These are phyloP conservation scores for Hyles euphorbiae DNA, from an alignment of 1,140 invertebrate species.

Conservation along the genomic window DNA sequence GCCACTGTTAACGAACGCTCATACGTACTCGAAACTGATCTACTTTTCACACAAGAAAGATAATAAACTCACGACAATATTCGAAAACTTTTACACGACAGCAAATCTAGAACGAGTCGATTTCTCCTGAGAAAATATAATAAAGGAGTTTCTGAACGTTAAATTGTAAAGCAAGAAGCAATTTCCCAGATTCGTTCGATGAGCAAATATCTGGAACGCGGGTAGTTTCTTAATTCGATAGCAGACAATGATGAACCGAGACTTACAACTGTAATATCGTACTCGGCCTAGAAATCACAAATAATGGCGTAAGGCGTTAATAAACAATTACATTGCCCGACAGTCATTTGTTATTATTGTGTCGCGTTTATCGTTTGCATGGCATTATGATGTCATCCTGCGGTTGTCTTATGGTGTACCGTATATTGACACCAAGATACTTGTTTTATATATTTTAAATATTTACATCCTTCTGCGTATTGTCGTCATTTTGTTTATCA, in stretches of 20 bases:
- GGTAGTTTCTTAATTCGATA: conserved; percentile 41
- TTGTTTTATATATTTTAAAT: no score
- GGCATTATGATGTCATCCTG: no score
- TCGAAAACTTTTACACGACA: conserved; percentile 10
- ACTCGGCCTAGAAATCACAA: conserved; percentile 27
- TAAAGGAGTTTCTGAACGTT: conserved; percentile 39
- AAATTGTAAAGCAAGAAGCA: conserved; percentile 31
- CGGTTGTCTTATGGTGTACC: no score
- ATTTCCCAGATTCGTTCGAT: conserved; percentile 55
- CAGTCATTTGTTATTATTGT: neutral
- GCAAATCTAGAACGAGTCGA: conserved; percentile 35
- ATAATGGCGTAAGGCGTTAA: conserved; percentile 13
- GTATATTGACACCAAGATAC: no score
- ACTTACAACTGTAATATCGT: conserved; percentile 36
- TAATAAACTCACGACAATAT: neutral
- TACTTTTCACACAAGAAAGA: neutral
- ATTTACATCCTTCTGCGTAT: no score
- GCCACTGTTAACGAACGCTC: no score
- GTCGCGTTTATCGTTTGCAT: no score
- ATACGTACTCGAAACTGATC: no score
- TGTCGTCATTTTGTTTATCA: no score
- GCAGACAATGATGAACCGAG: conserved; percentile 32
- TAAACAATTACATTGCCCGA: neutral
- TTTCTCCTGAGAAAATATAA: conserved; percentile 57
- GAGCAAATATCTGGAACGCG: conserved; percentile 46